Evolutionary conservation across 2,888 invertebrate species (phyloP).

Genomic region (Trachelus tabidus): DNA sequence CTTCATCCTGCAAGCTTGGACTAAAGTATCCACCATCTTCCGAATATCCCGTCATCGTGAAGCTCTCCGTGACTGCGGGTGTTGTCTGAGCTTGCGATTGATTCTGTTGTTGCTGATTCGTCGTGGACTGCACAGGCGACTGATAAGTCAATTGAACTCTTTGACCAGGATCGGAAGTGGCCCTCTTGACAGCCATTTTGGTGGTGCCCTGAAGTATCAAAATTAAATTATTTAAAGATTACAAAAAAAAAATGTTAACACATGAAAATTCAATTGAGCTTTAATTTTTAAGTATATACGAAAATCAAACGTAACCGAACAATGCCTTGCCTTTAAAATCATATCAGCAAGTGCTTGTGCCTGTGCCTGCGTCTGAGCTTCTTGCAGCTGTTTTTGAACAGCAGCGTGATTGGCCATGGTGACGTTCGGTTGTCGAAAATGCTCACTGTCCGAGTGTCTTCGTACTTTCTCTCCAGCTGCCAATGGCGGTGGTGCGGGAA

Average conservation of each 20-base stretch:
- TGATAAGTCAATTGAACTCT: slow-evolving; percentile 69
- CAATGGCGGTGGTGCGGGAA: slow-evolving; percentile 70
- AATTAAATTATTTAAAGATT: neutral
- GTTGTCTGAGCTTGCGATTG: slow-evolving; percentile 34
- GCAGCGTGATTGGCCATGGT: slow-evolving; percentile 53
- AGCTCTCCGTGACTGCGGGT: slow-evolving; percentile 57
- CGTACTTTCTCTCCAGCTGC: slow-evolving; percentile 66
- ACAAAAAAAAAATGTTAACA: neutral
- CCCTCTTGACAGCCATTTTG: slow-evolving; percentile 76
- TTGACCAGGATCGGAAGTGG: slow-evolving; percentile 80
- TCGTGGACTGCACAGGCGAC: slow-evolving; percentile 44
- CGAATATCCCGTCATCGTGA: slow-evolving; percentile 62
- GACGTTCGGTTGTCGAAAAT: slow-evolving; percentile 66
- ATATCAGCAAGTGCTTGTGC: slow-evolving; percentile 85
- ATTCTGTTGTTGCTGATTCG: slow-evolving; percentile 29
- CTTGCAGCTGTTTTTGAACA: slow-evolving; percentile 62
- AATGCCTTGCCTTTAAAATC: slow-evolving; percentile 70
- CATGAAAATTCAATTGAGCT: neutral
- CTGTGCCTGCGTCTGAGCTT: slow-evolving; percentile 70
- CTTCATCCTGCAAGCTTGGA: slow-evolving; percentile 74
- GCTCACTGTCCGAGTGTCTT: slow-evolving; percentile 72
- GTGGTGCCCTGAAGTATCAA: slow-evolving; percentile 56
- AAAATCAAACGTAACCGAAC: neutral
- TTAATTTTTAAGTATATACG: neutral
- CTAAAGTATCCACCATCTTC: slow-evolving; percentile 65